Evolutionary conservation across 2,113 vertebrate genomes (phyloP), one percentile per base, ranked within the genome.

Genomic region (Siniperca knerii): DNA sequence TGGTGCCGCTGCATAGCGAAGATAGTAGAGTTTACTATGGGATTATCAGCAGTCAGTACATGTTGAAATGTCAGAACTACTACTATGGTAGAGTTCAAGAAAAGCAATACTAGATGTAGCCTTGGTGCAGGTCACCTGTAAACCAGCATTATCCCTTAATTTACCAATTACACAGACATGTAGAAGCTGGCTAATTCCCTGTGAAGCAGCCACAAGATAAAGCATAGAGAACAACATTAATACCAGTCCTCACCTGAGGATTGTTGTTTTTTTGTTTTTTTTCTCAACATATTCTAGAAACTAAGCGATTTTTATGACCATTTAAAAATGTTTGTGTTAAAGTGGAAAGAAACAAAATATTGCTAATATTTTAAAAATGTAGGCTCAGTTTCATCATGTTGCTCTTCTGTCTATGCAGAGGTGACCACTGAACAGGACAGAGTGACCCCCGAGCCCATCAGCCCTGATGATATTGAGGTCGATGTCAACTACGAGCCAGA

Each of bases 401-500:
- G 4, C 9, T 65, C 48, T 25, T 37, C 8, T 40, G 4, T 72
- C n/a, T 37, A 21, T 70, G 78, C 87, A 97, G 96, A 96, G 81
- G 95, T 96, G 64, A 95, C 92, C 77, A 91, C 93, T 66, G 96
- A 96, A 72, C 87, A 93, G 33, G 96, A 96, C 66, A 83, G 94
- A 80, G 94, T 86, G 82, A 97, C 96, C 0, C 97, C 97, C 4
- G 97, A 97, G 46, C 96, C 97, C 13, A 81, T 96, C 12, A 90
- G 95, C 92, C 97, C 97, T 21, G 97, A 96, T 1, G 97, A 97
- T 2, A 95, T 99, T 69, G 97, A 98, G 83, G 94, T 99, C n/a
- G 93, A 97, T 12, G 92, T 99, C 83, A 97, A 98, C 94, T 99
- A 99, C 74, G 97, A 98, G 52, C 98, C 97, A 0, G 98, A 99